A percentile compares a stretch with the other conserved stretches of the same genome.
Evolutionary conservation across 1,140 invertebrate species (phyloP).

Genomic region (Saccostrea echinata): DNA sequence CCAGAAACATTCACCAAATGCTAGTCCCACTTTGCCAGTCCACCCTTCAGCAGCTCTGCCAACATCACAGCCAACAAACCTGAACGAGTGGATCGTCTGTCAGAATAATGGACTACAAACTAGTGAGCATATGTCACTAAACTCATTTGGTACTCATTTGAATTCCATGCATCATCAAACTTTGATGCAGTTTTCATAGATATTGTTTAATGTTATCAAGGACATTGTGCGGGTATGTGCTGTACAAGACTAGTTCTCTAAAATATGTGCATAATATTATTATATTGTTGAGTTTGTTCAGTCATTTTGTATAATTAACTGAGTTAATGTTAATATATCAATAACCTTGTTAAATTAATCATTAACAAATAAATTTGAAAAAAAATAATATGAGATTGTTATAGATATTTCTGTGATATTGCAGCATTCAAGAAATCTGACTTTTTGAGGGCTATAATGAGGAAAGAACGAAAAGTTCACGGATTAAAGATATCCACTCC

Average conservation of each 20-base stretch:
- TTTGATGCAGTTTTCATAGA: conserved; percentile 70
- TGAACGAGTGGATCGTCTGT: conserved; percentile 85
- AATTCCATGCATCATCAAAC: conserved; percentile 78
- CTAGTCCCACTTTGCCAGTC: conserved; percentile 53
- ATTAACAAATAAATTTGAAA: no score
- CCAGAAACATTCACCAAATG: conserved; percentile 46
- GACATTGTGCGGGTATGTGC: conserved; percentile 38
- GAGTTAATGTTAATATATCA: no score
- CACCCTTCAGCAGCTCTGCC: conserved; percentile 49
- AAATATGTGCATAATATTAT: conserved; percentile 25
- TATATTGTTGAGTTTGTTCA: conserved; percentile 12
- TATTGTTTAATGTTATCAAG: conserved; percentile 35
- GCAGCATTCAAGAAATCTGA: no score
- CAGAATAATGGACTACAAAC: conserved; percentile 80
- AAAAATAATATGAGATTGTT: no score
- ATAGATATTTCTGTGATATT: no score
- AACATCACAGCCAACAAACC: conserved; percentile 74
- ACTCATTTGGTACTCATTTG: conserved; percentile 80
- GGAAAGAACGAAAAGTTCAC: no score
- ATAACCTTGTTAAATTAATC: no score
- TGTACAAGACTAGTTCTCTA: conserved; percentile 11
- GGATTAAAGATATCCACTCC: no score
- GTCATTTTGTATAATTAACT: neutral
- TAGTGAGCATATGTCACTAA: conserved; percentile 83
- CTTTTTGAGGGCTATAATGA: no score